phyloP scores from a whole-genome alignment of 2,113 vertebrate species.

The Tetraodon nigroviridis region DNA sequence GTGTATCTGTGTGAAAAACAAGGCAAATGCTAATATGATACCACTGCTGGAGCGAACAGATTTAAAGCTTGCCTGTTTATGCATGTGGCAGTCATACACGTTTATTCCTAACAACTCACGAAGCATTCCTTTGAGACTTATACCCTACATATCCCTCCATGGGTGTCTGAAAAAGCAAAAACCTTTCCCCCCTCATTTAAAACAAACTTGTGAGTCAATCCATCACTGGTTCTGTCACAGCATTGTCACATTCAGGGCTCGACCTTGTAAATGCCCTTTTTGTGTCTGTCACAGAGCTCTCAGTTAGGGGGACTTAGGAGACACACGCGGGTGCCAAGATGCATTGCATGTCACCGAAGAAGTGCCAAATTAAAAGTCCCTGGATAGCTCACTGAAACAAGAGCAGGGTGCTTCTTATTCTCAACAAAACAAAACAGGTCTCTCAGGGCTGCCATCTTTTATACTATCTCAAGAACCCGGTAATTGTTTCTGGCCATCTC shows the following conservation, averaged over 20 bases:
- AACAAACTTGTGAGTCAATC: constrained; percentile 55
- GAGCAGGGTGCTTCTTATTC: constrained; percentile 40
- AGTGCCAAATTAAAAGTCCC: constrained; percentile 47
- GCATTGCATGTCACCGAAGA: constrained; percentile 30
- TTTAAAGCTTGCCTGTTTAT: constrained; percentile 46
- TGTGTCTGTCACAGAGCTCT: constrained; percentile 51
- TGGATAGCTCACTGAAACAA: constrained; percentile 27
- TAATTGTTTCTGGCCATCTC: constrained; percentile 30
- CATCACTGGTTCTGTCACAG: constrained; percentile 40
- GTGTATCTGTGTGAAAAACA: constrained; percentile 20
- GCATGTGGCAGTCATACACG: constrained; percentile 39
- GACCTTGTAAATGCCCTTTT: constrained; percentile 42
- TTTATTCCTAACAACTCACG: constrained; percentile 16
- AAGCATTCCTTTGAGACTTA: constrained; percentile 28
- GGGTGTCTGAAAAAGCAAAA: constrained; percentile 33
- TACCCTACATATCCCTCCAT: constrained; percentile 29
- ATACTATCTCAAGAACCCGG: constrained; percentile 38
- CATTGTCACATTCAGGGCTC: constrained; percentile 40
- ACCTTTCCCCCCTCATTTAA: constrained; percentile 47
- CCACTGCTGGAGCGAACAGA: constrained; percentile 34
- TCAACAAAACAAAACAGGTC: constrained; percentile 27
- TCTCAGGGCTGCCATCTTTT: constrained; percentile 37
- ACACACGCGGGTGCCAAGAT: constrained; percentile 24
- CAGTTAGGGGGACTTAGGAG: constrained; percentile 40
- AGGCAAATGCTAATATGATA: constrained; percentile 50